phyloP scores from a whole-genome alignment of 2,113 vertebrate genomes.

The Rutilus rutilus region DNA sequence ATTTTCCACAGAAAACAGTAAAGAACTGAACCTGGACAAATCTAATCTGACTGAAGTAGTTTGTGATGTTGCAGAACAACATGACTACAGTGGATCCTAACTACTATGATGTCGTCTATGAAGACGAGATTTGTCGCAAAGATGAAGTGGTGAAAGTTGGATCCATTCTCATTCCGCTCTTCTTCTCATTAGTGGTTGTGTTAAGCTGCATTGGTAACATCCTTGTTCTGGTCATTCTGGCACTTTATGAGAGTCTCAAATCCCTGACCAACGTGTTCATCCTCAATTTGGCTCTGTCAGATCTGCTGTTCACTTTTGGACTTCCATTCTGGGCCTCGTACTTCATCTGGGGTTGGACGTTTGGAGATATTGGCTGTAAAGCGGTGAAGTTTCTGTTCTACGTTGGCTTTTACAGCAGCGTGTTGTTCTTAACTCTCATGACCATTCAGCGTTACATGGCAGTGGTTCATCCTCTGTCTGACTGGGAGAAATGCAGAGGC shows the following conservation, averaged over 20 bases:
- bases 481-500: slow-evolving; percentile 24
- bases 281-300: slow-evolving; percentile 87
- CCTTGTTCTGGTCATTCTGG: slow-evolving; percentile 84
- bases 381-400: slow-evolving; percentile 80
- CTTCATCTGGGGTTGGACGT: slow-evolving; percentile 79
- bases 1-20: background rate
- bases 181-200: background rate
- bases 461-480: slow-evolving; percentile 79
- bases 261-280: slow-evolving; percentile 88
- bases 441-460: slow-evolving; percentile 83
- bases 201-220: slow-evolving; percentile 78
- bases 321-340: slow-evolving; percentile 84
- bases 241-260: slow-evolving; percentile 82
- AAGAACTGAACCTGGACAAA: background rate
- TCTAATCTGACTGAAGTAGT: background rate
- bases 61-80: background rate
- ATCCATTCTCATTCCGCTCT: background rate
- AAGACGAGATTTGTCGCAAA: background rate
- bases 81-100: background rate
- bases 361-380: slow-evolving; percentile 83
- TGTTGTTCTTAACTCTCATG: slow-evolving; percentile 87
- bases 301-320: slow-evolving; percentile 84
- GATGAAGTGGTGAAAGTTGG: background rate
- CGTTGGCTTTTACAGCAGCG: slow-evolving; percentile 85
- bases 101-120: accelerated